Base-by-base conservation (phyloP, 2,888 invertebrate species). In the Timema podura region DNA sequence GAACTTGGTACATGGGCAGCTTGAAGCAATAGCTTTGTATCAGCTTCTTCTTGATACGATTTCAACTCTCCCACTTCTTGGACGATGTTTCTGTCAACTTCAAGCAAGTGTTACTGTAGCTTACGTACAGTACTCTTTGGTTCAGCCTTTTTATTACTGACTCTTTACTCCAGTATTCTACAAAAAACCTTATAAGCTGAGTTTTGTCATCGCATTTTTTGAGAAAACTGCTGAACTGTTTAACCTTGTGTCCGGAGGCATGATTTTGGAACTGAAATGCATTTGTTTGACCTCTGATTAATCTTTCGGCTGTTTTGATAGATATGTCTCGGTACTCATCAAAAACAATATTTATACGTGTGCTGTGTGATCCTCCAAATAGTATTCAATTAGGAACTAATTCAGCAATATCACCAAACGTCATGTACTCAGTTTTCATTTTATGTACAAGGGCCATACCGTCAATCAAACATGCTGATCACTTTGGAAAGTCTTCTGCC, bases 71-170 rank as follows among this genome's bases (percentile, higher is more conserved):
- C 54, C 54, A 54, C 6, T 54, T 54, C 54, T 54, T 54, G 54
- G 0, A 54, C 13, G 2, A 10, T 54, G 9, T 54, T 54, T 54
- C 54, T 8, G 13, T 54, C 13, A 54, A 54, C 54, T 2, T 11
- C 54, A 54, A 7, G 10, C 6, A 54, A 8, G 54, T 54, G 6
- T 54, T 10, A 54, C 54, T 54, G 10, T 54, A 54, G 13, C 54
- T 5, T 7, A 54, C 10, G 16, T 15, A 54, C 54, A 54, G 16
- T 10, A 54, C 10, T 54, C 16, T 54, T 10, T 54, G 13, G 6
- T 54, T 54, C 54, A 54, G 54, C 16, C 11, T 54, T 54, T 54
- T 54, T 5, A n/a, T 54, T 54, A 54, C 54, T 54, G 54, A 54
- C 13, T 7, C 54, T 6, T 11, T 0, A 54, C 8, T 7, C 54